Conservation (phyloP, 2,888 invertebrate species). For the Ornithoptera priamus region DNA sequence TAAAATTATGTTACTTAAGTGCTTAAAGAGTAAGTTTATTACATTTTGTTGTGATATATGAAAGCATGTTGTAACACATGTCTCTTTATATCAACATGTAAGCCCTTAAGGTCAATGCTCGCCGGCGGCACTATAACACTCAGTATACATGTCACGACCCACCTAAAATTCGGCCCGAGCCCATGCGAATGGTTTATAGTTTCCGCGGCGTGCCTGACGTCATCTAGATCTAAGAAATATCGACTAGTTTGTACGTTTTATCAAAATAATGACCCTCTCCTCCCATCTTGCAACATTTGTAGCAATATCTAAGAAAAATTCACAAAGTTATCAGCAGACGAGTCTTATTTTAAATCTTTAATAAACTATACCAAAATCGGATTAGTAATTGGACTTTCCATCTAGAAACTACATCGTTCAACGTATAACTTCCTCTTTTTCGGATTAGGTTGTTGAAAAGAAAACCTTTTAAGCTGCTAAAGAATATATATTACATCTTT, state of each 20-base stretch:
- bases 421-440: too few relatives aligned
- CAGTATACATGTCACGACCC: constrained; percentile 35
- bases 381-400: too few relatives aligned
- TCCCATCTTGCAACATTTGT: too few relatives aligned
- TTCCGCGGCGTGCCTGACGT: constrained; percentile 39
- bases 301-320: too few relatives aligned
- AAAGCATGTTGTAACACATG: neutral
- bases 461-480: too few relatives aligned
- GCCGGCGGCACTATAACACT: constrained; percentile 32
- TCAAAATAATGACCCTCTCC: neutral
- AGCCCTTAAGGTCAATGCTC: constrained; percentile 34
- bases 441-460: too few relatives aligned
- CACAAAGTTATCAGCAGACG: too few relatives aligned
- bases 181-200: constrained; percentile 42
- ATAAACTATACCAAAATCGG: too few relatives aligned
- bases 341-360: too few relatives aligned
- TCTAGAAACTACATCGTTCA: too few relatives aligned
- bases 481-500: too few relatives aligned
- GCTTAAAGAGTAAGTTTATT: neutral
- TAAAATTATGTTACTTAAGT: too few relatives aligned
- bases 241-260: neutral
- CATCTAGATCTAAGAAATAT: constrained; percentile 21
- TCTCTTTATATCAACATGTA: neutral
- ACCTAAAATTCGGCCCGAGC: constrained; percentile 44
- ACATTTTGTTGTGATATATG: neutral